Percentiles rank a stretch among this genome's conserved stretches.
These are phyloP conservation scores for Dufourea novaeangliae DNA, from an alignment of 1,140 invertebrate genomes.

Conservation along the genomic window DNA sequence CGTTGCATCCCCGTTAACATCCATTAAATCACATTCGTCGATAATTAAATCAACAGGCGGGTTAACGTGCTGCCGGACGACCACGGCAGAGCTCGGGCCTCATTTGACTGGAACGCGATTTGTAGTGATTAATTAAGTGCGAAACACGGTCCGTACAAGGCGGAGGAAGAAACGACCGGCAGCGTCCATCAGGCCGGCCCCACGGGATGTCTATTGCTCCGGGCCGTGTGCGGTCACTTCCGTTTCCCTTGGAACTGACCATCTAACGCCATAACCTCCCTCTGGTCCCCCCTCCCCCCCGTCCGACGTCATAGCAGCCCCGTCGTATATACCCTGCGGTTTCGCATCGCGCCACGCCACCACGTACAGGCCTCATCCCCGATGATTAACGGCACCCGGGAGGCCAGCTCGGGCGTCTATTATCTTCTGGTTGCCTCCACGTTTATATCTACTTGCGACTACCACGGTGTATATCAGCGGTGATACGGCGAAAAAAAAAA, in stretches of 20 bases:
- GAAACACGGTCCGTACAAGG: constrained; percentile 10
- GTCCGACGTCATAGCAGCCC: constrained; percentile 47
- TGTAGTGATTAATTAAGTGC: constrained; percentile 50
- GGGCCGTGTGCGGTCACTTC: constrained; percentile 76
- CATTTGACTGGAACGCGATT: constrained; percentile 31
- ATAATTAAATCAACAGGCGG: constrained; percentile 30
- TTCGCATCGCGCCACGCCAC: constrained; percentile 52
- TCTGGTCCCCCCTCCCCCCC: constrained; percentile 42
- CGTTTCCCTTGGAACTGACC: constrained; percentile 72
- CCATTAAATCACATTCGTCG: neutral
- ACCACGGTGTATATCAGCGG: constrained; percentile 51
- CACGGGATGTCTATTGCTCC: constrained; percentile 59
- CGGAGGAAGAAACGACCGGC: constrained; percentile 36
- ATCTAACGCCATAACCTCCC: constrained; percentile 66
- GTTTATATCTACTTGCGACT: constrained; percentile 66
- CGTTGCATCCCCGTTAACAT: too few relatives aligned
- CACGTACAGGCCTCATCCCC: constrained; percentile 63
- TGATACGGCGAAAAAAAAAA: neutral
- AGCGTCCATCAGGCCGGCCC: constrained; percentile 39
- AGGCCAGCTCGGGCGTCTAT: constrained; percentile 69
- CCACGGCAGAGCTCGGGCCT: neutral
- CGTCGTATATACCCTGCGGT: constrained; percentile 68
- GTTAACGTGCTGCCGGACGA: neutral
- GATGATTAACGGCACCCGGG: constrained; percentile 79
- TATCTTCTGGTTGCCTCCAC: constrained; percentile 68